These are phyloP conservation scores for Polyommatus icarus DNA, from an alignment of 2,888 invertebrate species.

Conservation along the genomic window DNA sequence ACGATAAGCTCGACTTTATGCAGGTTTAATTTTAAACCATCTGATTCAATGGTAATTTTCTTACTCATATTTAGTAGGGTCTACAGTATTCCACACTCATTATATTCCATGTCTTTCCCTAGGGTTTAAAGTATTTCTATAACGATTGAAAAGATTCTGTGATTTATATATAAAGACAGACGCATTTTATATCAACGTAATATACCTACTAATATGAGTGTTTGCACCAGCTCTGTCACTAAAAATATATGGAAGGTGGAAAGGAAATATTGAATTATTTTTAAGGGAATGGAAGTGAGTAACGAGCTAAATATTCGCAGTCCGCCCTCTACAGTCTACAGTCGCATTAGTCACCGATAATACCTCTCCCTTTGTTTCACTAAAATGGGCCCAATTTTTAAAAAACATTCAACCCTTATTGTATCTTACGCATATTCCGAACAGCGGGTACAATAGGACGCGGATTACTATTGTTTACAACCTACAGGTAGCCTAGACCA, in stretches of 20 bases:
- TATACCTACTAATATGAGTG: not conserved
- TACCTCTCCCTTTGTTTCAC: not conserved
- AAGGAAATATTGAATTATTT: not conserved
- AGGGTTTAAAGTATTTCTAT: too few species aligned
- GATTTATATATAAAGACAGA: too few species aligned
- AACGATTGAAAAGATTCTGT: too few species aligned
- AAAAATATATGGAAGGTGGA: too few species aligned
- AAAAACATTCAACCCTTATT: not conserved
- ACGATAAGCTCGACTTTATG: too few species aligned
- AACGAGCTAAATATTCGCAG: constrained; percentile 37
- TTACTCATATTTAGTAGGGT: too few species aligned
- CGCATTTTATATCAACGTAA: too few species aligned
- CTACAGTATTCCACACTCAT: too few species aligned
- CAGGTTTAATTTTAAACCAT: too few species aligned
- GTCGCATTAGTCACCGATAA: constrained; percentile 26
- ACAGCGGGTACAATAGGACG: not conserved
- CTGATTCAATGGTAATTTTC: too few species aligned
- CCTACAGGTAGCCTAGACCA: constrained; percentile 5
- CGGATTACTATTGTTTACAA: not conserved
- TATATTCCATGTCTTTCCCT: too few species aligned
- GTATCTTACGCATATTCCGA: not conserved
- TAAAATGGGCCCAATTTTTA: not conserved
- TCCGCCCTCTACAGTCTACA: constrained; percentile 33
- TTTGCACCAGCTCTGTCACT: not conserved
- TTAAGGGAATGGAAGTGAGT: constrained; percentile 33